Evolutionary conservation across 2,113 vertebrate genomes (phyloP), one percentile per base, ranked within the genome.

Genomic region (Lipophrys pholis): DNA sequence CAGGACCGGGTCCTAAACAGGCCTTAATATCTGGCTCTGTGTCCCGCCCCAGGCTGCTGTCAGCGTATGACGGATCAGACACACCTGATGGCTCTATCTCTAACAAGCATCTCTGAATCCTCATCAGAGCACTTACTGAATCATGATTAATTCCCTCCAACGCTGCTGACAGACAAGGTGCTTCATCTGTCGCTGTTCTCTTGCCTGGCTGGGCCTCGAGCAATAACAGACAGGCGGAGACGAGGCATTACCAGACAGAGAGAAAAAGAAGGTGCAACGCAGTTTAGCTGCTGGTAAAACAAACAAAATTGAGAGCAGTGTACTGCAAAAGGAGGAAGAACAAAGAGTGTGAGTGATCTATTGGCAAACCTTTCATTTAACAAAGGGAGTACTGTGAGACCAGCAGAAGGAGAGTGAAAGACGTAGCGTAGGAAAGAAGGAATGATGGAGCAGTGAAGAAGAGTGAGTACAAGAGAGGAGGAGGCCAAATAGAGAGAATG

Each of bases 51-150:
- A 83, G 94, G 95, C 92, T 15, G 89, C 94, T 96, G 95, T 95
- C 96, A 96, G 63, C 61, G 87, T 43, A 91, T 94, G 95, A 96
- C 68, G 94, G 94, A 96, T 95, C 92, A 93, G 94, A 95, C 87
- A 93, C 94, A 95, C 94, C 95, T 94, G 96, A 97, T 92, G 93
- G 93, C 94, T 96, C 93, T 96, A 96, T 97, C 95, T 94, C 94
- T 65, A 95, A 96, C 95, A 95, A 95, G 94, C 90, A 97, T 96
- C 95, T 96, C 92, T 89, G 89, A 95, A 96, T 96, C 95, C 95
- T 97, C 95, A 97, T 96, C 95, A 96, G 94, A 91, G 93, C 94
- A 91, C 93, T 95, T 95, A 96, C 92, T 95, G 95, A 95, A 95
- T 95, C 93, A 93, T 96, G 95, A 97, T 95, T 95, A 95, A 95